Conservation (phyloP, 2,888 invertebrate species). For the Dorcus hopei region DNA sequence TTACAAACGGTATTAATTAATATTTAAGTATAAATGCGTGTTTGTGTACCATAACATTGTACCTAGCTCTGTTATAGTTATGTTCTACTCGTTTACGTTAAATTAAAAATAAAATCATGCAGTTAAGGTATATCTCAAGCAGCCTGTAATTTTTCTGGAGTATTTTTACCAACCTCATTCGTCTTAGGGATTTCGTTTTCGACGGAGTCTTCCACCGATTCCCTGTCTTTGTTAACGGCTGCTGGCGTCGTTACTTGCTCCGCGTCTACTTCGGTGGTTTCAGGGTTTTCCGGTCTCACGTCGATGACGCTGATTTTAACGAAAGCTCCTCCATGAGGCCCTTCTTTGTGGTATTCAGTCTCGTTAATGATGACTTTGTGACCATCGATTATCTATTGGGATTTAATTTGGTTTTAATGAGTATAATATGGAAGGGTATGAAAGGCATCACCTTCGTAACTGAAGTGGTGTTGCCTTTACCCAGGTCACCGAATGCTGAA, state of each 20-base stretch:
- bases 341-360: constrained; percentile 50
- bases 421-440: neutral
- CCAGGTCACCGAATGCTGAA: constrained; percentile 32
- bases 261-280: constrained; percentile 30
- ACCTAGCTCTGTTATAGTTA: too few relatives aligned
- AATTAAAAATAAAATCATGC: constrained; percentile 16
- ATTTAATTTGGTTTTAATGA: constrained; percentile 26
- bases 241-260: constrained; percentile 16
- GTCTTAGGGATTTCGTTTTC: constrained; percentile 40
- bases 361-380: constrained; percentile 56
- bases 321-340: constrained; percentile 16
- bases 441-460: constrained; percentile 41
- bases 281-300: constrained; percentile 13
- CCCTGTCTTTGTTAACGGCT: constrained; percentile 29
- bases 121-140: constrained; percentile 15
- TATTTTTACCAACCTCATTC: constrained; percentile 40
- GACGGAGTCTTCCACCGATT: constrained; percentile 34
- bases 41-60: too few relatives aligned
- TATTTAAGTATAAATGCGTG: too few relatives aligned
- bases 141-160: constrained; percentile 38
- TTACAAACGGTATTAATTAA: too few relatives aligned
- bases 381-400: constrained; percentile 54
- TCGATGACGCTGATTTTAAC: constrained; percentile 16
- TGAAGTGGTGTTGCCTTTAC: constrained; percentile 46
- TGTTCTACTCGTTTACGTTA: neutral